Conservation (phyloP, 1,140 invertebrate genomes). For the Drosophila santomea region DNA sequence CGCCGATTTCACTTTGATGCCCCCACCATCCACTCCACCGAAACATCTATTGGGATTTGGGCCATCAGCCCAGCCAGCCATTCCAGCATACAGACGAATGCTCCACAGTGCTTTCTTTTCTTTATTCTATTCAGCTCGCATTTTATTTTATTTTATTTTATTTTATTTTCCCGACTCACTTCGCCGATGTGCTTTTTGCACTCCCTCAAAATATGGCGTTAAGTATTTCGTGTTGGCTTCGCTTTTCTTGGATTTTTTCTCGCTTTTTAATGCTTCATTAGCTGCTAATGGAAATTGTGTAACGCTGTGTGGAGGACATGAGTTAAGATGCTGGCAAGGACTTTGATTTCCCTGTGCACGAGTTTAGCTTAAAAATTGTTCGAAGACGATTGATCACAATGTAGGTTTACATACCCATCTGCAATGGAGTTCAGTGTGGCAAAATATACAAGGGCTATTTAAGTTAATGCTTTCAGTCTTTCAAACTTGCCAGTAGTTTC, state of each 20-base stretch:
- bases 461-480: not conserved
- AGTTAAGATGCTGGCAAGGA: not conserved
- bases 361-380: not conserved
- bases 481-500: too few relatives aligned
- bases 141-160: slow-evolving; percentile 27
- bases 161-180: slow-evolving; percentile 33
- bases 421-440: too few relatives aligned
- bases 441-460: not conserved
- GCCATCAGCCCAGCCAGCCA: slow-evolving; percentile 10
- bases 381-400: not conserved
- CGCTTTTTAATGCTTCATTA: slow-evolving; percentile 81
- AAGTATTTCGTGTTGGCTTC: slow-evolving; percentile 47
- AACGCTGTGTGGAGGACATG: slow-evolving; percentile 31
- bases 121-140: slow-evolving; percentile 29
- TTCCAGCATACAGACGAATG: slow-evolving; percentile 36
- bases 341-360: slow-evolving; percentile 29
- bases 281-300: slow-evolving; percentile 71
- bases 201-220: slow-evolving; percentile 72
- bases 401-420: not conserved
- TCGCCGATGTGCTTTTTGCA: slow-evolving; percentile 61
- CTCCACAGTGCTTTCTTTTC: slow-evolving; percentile 54
- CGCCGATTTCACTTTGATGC: slow-evolving; percentile 37
- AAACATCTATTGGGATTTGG: not conserved
- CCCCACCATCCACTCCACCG: not conserved
- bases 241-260: slow-evolving; percentile 42